Evolutionary conservation across 2,113 vertebrate genomes (phyloP).

Genomic region (Capreolus pygargus): DNA sequence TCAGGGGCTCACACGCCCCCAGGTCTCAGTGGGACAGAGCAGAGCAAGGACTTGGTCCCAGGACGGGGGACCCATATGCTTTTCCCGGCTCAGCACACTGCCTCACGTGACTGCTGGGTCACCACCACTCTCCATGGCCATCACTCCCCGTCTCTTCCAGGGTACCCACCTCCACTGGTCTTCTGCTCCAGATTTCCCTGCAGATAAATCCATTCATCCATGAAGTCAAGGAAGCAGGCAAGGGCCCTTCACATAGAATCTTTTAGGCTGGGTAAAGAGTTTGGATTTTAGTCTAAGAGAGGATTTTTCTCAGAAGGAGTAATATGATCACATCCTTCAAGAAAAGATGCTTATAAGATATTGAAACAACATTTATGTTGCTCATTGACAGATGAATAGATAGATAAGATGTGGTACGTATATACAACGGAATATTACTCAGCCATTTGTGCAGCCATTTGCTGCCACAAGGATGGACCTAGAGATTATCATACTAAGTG

Average conservation of each 20-base stretch:
- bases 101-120: not conserved
- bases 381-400: not conserved
- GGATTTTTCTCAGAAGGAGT: not conserved
- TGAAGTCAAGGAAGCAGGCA: not conserved
- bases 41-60: not conserved
- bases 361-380: not conserved
- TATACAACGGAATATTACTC: not conserved
- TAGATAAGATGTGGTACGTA: not conserved
- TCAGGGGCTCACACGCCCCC: not conserved
- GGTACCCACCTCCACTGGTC: not conserved
- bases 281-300: not conserved
- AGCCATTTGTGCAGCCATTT: not conserved
- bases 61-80: not conserved
- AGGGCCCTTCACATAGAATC: not conserved
- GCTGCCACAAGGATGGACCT: not conserved
- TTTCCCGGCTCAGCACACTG: too few relatives aligned
- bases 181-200: not conserved
- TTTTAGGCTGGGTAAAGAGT: not conserved
- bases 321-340: not conserved
- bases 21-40: rapidly evolving
- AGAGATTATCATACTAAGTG: not conserved
- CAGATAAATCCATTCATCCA: not conserved
- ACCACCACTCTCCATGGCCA: not conserved
- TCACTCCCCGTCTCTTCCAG: not conserved
- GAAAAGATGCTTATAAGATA: not conserved